Evolutionary conservation across 92 coral and sea anemone species (phyloP), one percentile per base, ranked within the genome.

Genomic region (Parazoanthus atlanticus): DNA sequence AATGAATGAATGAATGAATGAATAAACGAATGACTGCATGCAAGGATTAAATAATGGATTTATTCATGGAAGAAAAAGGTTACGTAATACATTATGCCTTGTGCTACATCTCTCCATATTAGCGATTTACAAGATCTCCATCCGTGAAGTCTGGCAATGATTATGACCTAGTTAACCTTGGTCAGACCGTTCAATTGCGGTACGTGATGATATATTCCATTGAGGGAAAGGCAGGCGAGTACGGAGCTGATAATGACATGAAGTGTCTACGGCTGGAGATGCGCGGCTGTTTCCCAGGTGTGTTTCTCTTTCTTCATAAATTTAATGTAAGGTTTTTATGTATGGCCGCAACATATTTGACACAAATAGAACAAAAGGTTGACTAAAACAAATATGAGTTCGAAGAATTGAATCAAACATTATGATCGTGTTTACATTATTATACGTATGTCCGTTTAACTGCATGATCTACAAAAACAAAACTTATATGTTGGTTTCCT

Each of bases 221-320:
- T 26, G 54, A 80, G 47, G 85, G 85, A 5, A 80, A 80, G 36
- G 72, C 70, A 12, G 85, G 85, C n/a, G 40, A 17, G 28, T 80
- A 31, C 8, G 85, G 85, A 8, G 46, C 46, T 54, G 74, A 80
- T 32, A 74, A 80, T 23, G 85, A 80, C 49, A 31, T 33, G 3
- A 80, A 80, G 46, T 80, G 85, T 4, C 52, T 80, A 8, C 49
- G 85, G 15, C 40, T 80, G 0, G 85, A 80, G 0, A 56, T 80
- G 25, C 85, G 67, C 5, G 85, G 74, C 1, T 80, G 85, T 33
- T 56, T 80, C 28, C 85, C 85, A 80, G 85, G 85, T 80, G 28
- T 7, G 72, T 15, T 0, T 61, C n/a, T 61, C 1, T 3, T 4
- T 54, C 6, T 54, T 54, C 23, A 16, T 13, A 1, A 15, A 17